These are phyloP conservation scores for Julus scandinavius DNA, from an alignment of 2,888 invertebrate species.

Conservation along the genomic window DNA sequence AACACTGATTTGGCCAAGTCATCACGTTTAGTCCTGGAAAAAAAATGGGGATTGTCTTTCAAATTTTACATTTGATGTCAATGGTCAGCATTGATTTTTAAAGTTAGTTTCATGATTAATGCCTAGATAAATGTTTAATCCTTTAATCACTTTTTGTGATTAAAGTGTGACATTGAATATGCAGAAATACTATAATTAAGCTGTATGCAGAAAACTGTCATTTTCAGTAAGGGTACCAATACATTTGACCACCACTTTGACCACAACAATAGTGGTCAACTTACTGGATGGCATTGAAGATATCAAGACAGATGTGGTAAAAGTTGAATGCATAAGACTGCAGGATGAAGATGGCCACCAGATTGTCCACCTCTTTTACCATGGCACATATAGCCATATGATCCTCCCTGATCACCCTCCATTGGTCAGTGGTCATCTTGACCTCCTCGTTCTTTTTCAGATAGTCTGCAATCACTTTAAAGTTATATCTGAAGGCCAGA, in stretches of 20 bases:
- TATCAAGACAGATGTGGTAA: slow-evolving; percentile 35
- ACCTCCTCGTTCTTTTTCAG: background rate
- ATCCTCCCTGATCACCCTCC: slow-evolving; percentile 27
- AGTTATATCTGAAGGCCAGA: slow-evolving; percentile 37
- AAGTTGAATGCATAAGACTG: slow-evolving; percentile 48
- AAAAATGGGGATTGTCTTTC: background rate
- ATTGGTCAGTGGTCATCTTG: background rate
- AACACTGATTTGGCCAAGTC: slow-evolving; percentile 19
- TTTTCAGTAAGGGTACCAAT: too few relatives aligned
- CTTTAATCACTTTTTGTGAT: too few relatives aligned
- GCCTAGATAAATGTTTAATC: too few relatives aligned
- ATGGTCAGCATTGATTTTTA: too few relatives aligned
- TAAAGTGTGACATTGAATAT: too few relatives aligned
- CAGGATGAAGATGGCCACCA: background rate
- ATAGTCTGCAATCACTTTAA: background rate
- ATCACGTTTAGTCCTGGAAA: background rate
- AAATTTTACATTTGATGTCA: too few relatives aligned
- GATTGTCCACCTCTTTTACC: background rate
- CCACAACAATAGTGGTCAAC: background rate
- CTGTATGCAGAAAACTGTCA: too few relatives aligned
- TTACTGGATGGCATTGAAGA: slow-evolving; percentile 26
- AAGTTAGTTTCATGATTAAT: too few relatives aligned
- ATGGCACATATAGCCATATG: slow-evolving; percentile 25
- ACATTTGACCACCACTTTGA: too few relatives aligned
- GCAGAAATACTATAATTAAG: too few relatives aligned